Percentiles rank a stretch among this genome's conserved stretches.
Conservation (phyloP, 2,888 invertebrate species). For the Calameuta pallipes region DNA sequence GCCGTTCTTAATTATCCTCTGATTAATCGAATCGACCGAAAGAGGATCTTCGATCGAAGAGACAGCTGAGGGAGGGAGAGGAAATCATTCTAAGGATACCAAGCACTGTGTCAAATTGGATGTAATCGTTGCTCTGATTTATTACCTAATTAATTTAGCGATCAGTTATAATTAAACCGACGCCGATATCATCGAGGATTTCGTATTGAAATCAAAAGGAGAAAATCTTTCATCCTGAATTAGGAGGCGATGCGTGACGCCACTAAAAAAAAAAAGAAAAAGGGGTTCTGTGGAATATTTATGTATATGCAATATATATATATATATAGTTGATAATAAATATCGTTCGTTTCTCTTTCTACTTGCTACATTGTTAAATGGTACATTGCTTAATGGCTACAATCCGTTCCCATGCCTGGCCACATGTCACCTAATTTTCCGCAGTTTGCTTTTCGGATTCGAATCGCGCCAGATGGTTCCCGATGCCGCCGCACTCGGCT, state of each 20-base stretch:
- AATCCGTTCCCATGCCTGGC: slow-evolving; percentile 1
- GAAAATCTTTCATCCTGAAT: too few relatives aligned
- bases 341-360: neutral
- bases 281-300: too few relatives aligned
- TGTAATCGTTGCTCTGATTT: slow-evolving; percentile 15
- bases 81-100: too few relatives aligned
- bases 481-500: slow-evolving; percentile 2
- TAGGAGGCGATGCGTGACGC: too few relatives aligned
- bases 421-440: slow-evolving; percentile 14
- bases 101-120: slow-evolving; percentile 13
- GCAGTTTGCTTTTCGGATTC: slow-evolving; percentile 17
- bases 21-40: slow-evolving; percentile 14
- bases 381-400: too few relatives aligned
- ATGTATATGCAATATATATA: too few relatives aligned
- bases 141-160: slow-evolving; percentile 19
- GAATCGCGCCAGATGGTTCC: slow-evolving; percentile 29
- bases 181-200: slow-evolving; percentile 12
- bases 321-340: too few relatives aligned
- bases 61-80: neutral
- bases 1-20: slow-evolving; percentile 15
- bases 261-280: too few relatives aligned
- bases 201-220: neutral
- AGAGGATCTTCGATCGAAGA: neutral
- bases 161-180: slow-evolving; percentile 14
- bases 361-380: neutral